A percentile compares a stretch with the other conserved stretches of the same genome.
phyloP scores from a whole-genome alignment of 2,113 vertebrate species.

The Alectura lathami region DNA sequence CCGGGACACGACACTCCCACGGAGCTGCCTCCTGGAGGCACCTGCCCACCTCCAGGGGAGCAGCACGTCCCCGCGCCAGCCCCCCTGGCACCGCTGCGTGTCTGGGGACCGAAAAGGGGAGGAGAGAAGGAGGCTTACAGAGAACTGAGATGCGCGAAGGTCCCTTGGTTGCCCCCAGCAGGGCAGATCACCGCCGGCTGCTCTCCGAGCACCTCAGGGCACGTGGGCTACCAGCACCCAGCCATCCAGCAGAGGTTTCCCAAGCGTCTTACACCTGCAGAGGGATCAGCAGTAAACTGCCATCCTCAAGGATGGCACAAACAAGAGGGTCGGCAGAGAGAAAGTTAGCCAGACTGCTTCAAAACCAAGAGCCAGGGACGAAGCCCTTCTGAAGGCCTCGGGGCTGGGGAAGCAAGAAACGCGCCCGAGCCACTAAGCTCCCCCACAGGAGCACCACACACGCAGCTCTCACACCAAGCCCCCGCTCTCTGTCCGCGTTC shows the following conservation, averaged over 20 bases:
- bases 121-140: not conserved
- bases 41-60: rapidly evolving
- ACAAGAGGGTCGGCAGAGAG: not conserved
- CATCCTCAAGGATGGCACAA: not conserved
- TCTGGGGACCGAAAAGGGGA: not conserved
- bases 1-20: rapidly evolving
- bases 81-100: not conserved
- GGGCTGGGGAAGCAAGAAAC: slow-evolving; percentile 12
- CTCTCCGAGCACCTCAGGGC: not conserved
- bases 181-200: not conserved
- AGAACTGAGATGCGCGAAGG: not conserved
- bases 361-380: not conserved
- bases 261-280: not conserved
- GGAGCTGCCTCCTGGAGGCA: rapidly evolving
- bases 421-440: not conserved
- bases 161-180: not conserved
- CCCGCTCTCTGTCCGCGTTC: slow-evolving; percentile 4
- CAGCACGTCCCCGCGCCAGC: not conserved
- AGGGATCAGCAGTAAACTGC: not conserved
- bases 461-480: slow-evolving; percentile 1
- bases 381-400: not conserved
- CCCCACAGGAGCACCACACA: not conserved
- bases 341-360: not conserved
- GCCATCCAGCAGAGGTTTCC: not conserved
- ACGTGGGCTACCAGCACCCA: not conserved